Conservation (phyloP, 2,113 vertebrate genomes). For the Vimba vimba region DNA sequence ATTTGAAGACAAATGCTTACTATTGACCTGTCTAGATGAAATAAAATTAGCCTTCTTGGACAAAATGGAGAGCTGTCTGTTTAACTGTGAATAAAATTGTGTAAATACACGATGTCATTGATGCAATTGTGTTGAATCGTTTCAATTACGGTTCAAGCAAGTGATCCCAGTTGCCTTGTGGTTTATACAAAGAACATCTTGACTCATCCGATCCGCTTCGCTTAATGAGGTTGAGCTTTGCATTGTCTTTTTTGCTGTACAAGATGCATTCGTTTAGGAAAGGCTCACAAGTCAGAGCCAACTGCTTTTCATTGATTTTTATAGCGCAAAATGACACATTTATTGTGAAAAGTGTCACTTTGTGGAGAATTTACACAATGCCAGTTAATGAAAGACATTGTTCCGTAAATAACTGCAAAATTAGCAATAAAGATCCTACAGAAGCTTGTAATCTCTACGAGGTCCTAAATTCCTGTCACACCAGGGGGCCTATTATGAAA, state of each 20-base stretch:
- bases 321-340: not conserved
- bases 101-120: not conserved
- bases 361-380: not conserved
- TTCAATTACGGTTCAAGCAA: not conserved
- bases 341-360: slow-evolving; percentile 16
- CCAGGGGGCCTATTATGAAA: slow-evolving; percentile 9
- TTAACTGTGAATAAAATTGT: not conserved
- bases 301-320: not conserved
- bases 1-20: not conserved
- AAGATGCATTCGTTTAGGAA: not conserved
- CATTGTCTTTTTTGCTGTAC: not conserved
- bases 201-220: not conserved
- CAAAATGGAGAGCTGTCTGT: not conserved
- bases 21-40: not conserved
- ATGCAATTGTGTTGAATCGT: not conserved
- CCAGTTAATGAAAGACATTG: not conserved
- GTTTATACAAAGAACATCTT: slow-evolving; percentile 27
- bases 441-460: slow-evolving; percentile 23
- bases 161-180: not conserved
- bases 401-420: slow-evolving; percentile 23
- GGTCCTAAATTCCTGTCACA: slow-evolving; percentile 28
- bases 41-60: not conserved
- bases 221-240: not conserved
- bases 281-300: not conserved
- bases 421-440: slow-evolving; percentile 3